Percentiles rank a stretch among this genome's conserved stretches.
These are phyloP conservation scores for Aphrophora alni DNA, from an alignment of 2,888 invertebrate species.

Conservation along the genomic window DNA sequence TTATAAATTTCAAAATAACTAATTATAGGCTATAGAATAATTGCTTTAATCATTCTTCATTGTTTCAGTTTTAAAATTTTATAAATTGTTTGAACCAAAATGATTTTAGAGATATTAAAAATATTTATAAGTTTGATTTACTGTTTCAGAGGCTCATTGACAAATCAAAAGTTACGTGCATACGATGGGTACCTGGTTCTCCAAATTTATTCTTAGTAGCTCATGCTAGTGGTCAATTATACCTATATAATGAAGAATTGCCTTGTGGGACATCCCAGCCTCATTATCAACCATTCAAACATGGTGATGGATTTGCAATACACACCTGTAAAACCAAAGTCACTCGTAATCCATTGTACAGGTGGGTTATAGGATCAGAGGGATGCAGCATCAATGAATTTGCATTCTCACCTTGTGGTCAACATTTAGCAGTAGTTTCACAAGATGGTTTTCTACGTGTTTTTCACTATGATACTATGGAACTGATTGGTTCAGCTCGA, in stretches of 20 bases:
- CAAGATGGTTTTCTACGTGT: constrained; percentile 95
- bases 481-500: constrained; percentile 88
- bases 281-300: constrained; percentile 93
- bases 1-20: no score
- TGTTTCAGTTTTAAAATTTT: no score
- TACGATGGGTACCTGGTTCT: constrained; percentile 97
- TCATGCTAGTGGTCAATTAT: constrained; percentile 95
- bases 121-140: no score
- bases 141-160: constrained; percentile 84
- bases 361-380: constrained; percentile 85
- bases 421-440: constrained; percentile 91
- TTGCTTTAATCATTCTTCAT: no score
- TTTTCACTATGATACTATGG: constrained; percentile 98
- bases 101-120: no score
- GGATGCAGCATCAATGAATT: constrained; percentile 93
- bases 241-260: constrained; percentile 96
- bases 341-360: constrained; percentile 92
- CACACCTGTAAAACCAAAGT: constrained; percentile 97
- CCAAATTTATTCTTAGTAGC: constrained; percentile 93
- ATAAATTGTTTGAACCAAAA: no score
- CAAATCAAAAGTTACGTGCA: constrained; percentile 94
- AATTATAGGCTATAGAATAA: no score
- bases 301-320: constrained; percentile 92
- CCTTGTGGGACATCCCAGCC: constrained; percentile 90
- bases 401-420: constrained; percentile 93